Evolutionary conservation across 2,797 vertebrate genomes (phyloP).

Genomic region (Pipistrellus nathusii): DNA sequence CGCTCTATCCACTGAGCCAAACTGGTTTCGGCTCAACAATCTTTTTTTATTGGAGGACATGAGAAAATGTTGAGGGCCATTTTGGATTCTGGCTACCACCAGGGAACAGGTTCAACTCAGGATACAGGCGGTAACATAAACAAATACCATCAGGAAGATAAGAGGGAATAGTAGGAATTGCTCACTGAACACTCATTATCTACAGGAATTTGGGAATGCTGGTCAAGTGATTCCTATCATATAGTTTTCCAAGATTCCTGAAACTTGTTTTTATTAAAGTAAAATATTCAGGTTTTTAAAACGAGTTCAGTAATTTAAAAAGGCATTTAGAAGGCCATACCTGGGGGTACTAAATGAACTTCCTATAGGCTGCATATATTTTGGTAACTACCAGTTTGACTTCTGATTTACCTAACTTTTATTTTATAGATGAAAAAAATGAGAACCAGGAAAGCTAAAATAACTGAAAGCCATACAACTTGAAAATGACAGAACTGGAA

Average conservation of each 20-base stretch:
- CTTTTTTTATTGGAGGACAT: no score
- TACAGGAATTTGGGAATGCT: background rate
- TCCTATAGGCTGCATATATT: background rate
- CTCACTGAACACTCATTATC: background rate
- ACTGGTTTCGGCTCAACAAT: no score
- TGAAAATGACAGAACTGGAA: background rate
- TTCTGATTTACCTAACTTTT: background rate
- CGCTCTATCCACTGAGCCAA: no score
- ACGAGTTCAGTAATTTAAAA: background rate
- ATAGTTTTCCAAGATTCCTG: background rate
- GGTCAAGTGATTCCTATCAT: background rate
- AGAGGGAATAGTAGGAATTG: background rate
- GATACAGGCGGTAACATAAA: background rate
- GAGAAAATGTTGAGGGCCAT: background rate
- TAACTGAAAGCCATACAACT: background rate
- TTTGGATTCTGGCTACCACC: background rate
- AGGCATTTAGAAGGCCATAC: background rate
- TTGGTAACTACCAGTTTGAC: background rate
- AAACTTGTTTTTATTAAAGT: constrained; percentile 4
- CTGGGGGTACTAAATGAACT: background rate
- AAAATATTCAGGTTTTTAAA: background rate
- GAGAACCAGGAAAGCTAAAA: background rate
- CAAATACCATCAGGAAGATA: background rate
- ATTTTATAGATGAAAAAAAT: background rate
- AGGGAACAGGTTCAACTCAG: background rate